Evolutionary conservation across 1,140 invertebrate species (phyloP).

Genomic region (Drosophila nannoptera): DNA sequence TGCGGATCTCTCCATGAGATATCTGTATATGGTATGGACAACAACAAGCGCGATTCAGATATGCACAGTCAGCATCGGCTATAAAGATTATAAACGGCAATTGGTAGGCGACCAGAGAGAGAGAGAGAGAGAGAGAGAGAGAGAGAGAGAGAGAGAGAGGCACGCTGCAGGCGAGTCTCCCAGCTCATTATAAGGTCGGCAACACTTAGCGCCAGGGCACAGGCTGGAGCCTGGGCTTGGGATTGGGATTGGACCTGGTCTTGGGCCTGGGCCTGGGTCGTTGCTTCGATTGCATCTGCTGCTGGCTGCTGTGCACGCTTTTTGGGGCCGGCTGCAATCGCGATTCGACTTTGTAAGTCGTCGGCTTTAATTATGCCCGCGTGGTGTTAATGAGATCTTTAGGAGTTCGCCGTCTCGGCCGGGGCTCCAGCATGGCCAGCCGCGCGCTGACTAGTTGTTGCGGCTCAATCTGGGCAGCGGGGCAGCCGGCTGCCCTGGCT

Average conservation of each 20-base stretch:
- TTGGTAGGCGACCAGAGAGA: constrained; percentile 41
- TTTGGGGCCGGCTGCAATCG: constrained; percentile 59
- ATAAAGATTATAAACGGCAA: constrained; percentile 45
- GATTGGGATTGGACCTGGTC: neutral
- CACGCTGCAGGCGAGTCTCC: constrained; percentile 5
- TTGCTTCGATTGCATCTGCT: constrained; percentile 67
- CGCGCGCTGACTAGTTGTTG: constrained; percentile 60
- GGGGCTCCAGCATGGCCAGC: constrained; percentile 4
- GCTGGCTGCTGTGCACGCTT: constrained; percentile 45
- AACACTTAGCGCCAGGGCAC: constrained; percentile 68
- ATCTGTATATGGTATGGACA: neutral
- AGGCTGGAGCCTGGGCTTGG: neutral
- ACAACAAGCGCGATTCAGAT: neutral
- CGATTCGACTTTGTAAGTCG: constrained; percentile 65
- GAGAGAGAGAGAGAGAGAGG: constrained; percentile 32
- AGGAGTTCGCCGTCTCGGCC: constrained; percentile 36
- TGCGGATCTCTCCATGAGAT: neutral
- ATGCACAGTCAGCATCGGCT: constrained; percentile 21
- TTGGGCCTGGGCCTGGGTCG: constrained; percentile 24
- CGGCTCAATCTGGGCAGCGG: constrained; percentile 50
- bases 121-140: too few relatives aligned
- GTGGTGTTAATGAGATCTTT: constrained; percentile 79
- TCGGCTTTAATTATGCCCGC: constrained; percentile 78
- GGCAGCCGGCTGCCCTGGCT: neutral
- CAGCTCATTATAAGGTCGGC: constrained; percentile 66